Base-by-base conservation (phyloP, 2,888 invertebrate species). In the Saturnia japonica region DNA sequence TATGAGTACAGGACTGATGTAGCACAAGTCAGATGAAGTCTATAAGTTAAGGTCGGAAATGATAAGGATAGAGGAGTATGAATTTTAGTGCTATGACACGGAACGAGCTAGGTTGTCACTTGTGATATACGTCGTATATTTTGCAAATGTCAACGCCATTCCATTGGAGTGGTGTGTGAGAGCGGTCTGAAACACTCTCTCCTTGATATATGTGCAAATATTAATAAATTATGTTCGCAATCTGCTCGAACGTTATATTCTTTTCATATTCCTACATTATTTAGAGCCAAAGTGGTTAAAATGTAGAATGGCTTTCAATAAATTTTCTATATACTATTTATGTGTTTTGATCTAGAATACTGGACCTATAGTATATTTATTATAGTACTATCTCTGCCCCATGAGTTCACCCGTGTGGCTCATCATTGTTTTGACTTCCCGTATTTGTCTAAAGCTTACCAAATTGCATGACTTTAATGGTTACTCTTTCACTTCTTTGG, bases 141-240 rank as follows among this genome's bases (percentile, higher is more conserved):
- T 28, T 19, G 25, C 57, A 28, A 60, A 60, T 28, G 28, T 60
- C 57, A 14, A 25, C 28, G 11, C 28, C 57, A 60, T 60, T 60
- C 57, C 57, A 14, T 25, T 28, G 19, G 6, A 60, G 28, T 54
- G 22, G 22, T 22, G n/a, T 8, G 22, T 54, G 54, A 54, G 54
- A 54, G 22, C 54, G 54, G 54, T 9, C 54, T 54, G 22, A 9
- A 22, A 12, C 22, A 28, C 57, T 14, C 57, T 60, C 28, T 12
- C 12, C 57, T 28, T 60, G 28, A 60, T 60, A 28, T 60, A 60
- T 60, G 57, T 28, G 25, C 57, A 60, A 60, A 60, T 60, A 60
- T 60, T 60, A 28, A 60, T 28, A 60, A 60, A 12, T 60, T 60
- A 60, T 60, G 3, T 25, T 60, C 25, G 25, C 57, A 60, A 60